Evolutionary conservation across 1,140 invertebrate species (phyloP), one percentile per base, ranked within the genome.

Genomic region (Eupeodes corollae): DNA sequence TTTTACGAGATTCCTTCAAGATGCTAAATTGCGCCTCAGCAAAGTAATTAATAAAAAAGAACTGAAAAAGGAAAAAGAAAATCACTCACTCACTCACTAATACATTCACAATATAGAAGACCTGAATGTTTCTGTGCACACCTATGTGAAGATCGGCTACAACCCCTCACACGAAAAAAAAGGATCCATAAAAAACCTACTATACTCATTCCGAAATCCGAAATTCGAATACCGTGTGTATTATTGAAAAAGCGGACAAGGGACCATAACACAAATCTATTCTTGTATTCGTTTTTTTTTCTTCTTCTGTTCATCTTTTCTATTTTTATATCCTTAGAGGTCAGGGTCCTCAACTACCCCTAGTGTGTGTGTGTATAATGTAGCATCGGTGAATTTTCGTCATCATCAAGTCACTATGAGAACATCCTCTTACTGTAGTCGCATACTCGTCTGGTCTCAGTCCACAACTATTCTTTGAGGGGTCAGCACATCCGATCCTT

Each of bases 381-480:
- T 26, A 26, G 21, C 21, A 26, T 26, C 21, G 3, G 21, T 26
- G 21, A 26, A 26, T 50, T 16, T 52, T 39, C 44, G 34, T 37
- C 43, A 48, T 42, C 50, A 39, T 33, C 53, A 49, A 41, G 47
- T 52, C 58, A 42, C 37, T 26, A 21, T 35, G 18, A 42, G 52
- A 45, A 48, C 44, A 47, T 46, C 39, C 15, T 35, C 47, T 26
- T 26, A 26, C 21, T 8, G 21, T 26, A 26, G 21, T 26, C 21
- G 21, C 3, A 3, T 26, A 26, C 21, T 5, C 21, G 3, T 26
- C 21, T 26, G 21, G 21, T 26, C 21, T 65, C 63, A 65, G 63
- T 65, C 60, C 63, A 65, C 62, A 58, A 59, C 57, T 59, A 65
- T 58, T 59, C 63, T 61, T 58, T 64, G 63, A 59, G 63, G 63